A percentile compares a stretch with the other conserved stretches of the same genome.
Conservation (phyloP, 2,797 vertebrate species). For the Bucorvus abyssinicus region DNA sequence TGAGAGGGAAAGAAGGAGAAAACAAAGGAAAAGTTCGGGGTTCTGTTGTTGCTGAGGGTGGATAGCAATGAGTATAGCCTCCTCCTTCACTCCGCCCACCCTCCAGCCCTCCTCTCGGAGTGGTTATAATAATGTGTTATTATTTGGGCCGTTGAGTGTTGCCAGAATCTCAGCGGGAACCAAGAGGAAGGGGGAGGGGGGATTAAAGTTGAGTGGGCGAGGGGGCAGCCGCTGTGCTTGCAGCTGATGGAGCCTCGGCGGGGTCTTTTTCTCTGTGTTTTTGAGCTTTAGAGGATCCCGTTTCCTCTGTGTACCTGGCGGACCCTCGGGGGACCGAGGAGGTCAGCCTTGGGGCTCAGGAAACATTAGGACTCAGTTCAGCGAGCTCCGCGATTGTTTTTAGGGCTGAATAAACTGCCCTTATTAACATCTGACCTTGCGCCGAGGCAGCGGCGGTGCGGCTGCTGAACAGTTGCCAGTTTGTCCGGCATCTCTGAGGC, state of each 20-base stretch:
- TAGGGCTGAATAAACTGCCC: slow-evolving; percentile 12
- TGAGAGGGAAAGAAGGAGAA: background rate
- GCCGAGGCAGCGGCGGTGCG: background rate
- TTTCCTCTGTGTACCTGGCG: slow-evolving; percentile 25
- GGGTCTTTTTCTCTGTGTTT: background rate
- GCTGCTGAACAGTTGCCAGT: background rate
- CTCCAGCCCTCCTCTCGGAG: background rate
- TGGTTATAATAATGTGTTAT: slow-evolving; percentile 34
- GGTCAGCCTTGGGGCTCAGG: background rate
- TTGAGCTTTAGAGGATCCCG: background rate
- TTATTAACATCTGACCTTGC: slow-evolving; percentile 61
- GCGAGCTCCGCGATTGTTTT: slow-evolving; percentile 25
- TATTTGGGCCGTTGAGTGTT: slow-evolving; percentile 24
- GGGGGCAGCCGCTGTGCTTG: background rate
- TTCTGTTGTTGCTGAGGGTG: background rate
- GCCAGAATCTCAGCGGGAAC: slow-evolving; percentile 19
- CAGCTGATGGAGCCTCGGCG: background rate
- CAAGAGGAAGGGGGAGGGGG: background rate
- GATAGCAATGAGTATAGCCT: background rate
- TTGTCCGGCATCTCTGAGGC: background rate
- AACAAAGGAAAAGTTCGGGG: slow-evolving; percentile 24
- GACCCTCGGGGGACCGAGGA: background rate
- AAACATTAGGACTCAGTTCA: slow-evolving; percentile 27
- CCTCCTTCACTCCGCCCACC: background rate
- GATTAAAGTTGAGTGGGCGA: background rate